A percentile compares a stretch with the other conserved stretches of the same genome.
Evolutionary conservation across 2,888 invertebrate species (phyloP).

Genomic region (Drepanosiphum platanoidis): DNA sequence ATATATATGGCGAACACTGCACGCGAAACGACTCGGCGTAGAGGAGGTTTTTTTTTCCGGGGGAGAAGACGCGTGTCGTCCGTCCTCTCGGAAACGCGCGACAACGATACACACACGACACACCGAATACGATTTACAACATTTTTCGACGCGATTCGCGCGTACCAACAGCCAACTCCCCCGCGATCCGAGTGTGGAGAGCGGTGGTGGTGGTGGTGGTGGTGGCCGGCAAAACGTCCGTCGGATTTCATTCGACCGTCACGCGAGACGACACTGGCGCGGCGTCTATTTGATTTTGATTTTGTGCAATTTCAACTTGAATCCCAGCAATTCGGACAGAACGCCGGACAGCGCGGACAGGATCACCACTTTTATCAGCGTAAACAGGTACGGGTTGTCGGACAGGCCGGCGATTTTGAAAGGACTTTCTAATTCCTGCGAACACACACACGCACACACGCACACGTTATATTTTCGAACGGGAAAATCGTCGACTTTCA

Average conservation of each 20-base stretch:
- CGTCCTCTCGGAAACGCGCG: neutral
- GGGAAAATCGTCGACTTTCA: too few relatives aligned
- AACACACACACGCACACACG: constrained; percentile 64
- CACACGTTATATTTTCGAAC: too few relatives aligned
- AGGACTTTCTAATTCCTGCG: constrained; percentile 92
- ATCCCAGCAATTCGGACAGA: constrained; percentile 94
- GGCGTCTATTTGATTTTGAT: constrained; percentile 84
- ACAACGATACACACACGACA: neutral
- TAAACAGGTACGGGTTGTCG: constrained; percentile 95
- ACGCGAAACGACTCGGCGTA: neutral
- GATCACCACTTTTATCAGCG: constrained; percentile 93
- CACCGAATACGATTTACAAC: neutral
- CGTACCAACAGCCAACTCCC: neutral
- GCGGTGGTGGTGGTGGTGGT: too few relatives aligned
- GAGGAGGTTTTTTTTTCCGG: neutral
- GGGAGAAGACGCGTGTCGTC: too few relatives aligned
- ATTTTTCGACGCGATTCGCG: neutral
- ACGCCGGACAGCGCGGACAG: constrained; percentile 95
- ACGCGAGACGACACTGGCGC: neutral
- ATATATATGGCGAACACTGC: neutral
- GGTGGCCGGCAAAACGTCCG: too few relatives aligned
- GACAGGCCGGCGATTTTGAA: constrained; percentile 97
- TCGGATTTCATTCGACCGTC: neutral
- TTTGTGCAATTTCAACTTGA: constrained; percentile 95
- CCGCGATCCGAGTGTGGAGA: neutral